Evolutionary conservation across 35 echinoderm and acorn worm species (phyloP), one percentile per base, ranked within the genome.

Genomic region (Chiridota heheva): DNA sequence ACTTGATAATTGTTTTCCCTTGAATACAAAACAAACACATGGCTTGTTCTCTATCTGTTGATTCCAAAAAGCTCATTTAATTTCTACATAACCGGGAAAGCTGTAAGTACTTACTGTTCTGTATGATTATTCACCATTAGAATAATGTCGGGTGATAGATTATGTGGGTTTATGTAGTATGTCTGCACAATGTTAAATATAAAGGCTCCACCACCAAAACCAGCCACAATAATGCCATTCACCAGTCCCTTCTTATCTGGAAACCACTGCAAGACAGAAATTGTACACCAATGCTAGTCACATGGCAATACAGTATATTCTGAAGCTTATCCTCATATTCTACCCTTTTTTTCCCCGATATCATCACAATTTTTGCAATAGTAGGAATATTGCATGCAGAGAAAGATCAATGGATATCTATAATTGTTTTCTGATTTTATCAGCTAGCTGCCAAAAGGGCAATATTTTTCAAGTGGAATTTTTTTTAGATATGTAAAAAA

Each of bases 101-200:
- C n/a, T n/a, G n/a, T n/a, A n/a, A n/a, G 20, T 24, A 18, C 75
- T 78, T 42, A 78, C 75, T 78, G 58, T 78, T 78, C 75, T 29
- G 42, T 35, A 12, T 78, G 75, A 13, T 78, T 37, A 40, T 74
- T 47, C 47, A 74, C 30, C 17, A 44, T n/a, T 35, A 88, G 39
- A 16, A 38, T 77, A 63, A 78, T 67, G 47, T 93, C 80, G 8
- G 90, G 84, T 24, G 53, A 42, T 3, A 87, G 38, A 58, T 93
- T 93, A 46, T 76, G 42, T 42, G 90, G 90, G 51, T 93, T 93
- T 43, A 93, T 81, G 63, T 82, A 93, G 17, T 47, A 69, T 6
- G 90, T 93, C 62, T 93, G 90, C n/a, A 93, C 70, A 7, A 73
- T 37, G 51, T 87, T 87, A 43, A 93, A 93, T 25, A 93, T 83